Evolutionary conservation across 2,797 vertebrate species (phyloP), one percentile per base, ranked within the genome.

Genomic region (Danio jaintianensis): DNA sequence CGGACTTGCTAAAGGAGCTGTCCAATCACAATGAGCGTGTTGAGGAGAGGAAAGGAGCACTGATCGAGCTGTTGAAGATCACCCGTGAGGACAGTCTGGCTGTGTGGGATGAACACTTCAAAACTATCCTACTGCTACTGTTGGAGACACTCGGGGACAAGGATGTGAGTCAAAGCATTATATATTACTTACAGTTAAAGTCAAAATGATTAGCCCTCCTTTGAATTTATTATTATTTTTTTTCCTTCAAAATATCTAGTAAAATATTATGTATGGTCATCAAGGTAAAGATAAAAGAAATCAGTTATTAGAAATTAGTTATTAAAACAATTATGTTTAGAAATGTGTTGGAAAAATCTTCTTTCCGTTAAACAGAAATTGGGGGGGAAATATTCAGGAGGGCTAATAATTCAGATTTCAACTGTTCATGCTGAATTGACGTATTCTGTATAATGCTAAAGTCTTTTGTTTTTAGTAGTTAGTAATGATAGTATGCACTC

Each of bases 71-170:
- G 82, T 92, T 99, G 59, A 99, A 99, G 92, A 96, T 99, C 89
- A 96, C 97, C 0, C 92, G 97, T 9, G 97, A 99, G 68, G 97
- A 99, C 93, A 98, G 93, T 85, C 86, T 95, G 2, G 96, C 96
- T 1, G 97, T 99, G 70, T 99, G 98, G 98, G 97, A 99, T 18
- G 98, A 99, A 63, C 98, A 99, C 90, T 99, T 99, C 85, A 99
- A 99, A 92, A 99, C 97, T 71, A 96, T 99, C 89, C 93, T 99
- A 38, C 96, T 99, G 12, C 92, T 99, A 52, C 93, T 99, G 83
- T 93, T 99, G 88, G 98, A 99, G 90, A 99, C 97, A 0, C 96
- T 99, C n/a, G 96, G 97, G 13, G 98, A 99, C 88, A 99, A 97
- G 94, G 98, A 99, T 10, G 98, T 96, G 86, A 83, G 88, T 22